Evolutionary conservation across 2,113 vertebrate genomes (phyloP).

Genomic region (Strix uralensis): DNA sequence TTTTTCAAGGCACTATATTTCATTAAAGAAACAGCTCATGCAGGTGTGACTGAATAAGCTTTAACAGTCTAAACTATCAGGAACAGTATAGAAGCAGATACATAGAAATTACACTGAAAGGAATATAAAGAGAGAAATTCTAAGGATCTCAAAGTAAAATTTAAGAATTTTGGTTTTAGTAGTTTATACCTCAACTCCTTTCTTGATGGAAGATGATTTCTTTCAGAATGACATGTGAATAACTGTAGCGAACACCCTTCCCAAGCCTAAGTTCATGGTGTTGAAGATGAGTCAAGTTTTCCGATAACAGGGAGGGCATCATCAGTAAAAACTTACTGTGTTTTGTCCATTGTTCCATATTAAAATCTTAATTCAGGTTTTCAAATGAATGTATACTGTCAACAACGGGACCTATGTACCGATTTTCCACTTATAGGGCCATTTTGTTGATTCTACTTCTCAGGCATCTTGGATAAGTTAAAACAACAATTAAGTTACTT

Average conservation of each 20-base stretch:
- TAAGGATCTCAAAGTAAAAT: neutral
- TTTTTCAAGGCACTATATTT: neutral
- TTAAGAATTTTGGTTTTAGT: neutral
- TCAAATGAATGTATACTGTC: neutral
- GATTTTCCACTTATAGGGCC: neutral
- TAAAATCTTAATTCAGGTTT: neutral
- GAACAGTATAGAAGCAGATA: neutral
- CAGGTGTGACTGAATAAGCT: neutral
- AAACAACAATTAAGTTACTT: neutral
- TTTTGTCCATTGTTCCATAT: constrained; percentile 29
- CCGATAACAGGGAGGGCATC: neutral
- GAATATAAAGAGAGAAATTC: neutral
- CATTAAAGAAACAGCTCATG: neutral
- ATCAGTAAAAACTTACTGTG: constrained; percentile 11
- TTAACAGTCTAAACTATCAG: neutral
- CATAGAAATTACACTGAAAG: neutral
- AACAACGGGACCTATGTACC: neutral
- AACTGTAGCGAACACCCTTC: neutral
- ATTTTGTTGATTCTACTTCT: neutral
- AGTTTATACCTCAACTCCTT: neutral
- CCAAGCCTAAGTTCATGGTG: neutral
- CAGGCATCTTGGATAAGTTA: neutral
- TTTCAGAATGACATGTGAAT: neutral
- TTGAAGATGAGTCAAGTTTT: constrained; percentile 14
- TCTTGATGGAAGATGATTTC: constrained; percentile 5